Base-by-base conservation (phyloP, 1,140 invertebrate species). In the Trichonephila inaurata region DNA sequence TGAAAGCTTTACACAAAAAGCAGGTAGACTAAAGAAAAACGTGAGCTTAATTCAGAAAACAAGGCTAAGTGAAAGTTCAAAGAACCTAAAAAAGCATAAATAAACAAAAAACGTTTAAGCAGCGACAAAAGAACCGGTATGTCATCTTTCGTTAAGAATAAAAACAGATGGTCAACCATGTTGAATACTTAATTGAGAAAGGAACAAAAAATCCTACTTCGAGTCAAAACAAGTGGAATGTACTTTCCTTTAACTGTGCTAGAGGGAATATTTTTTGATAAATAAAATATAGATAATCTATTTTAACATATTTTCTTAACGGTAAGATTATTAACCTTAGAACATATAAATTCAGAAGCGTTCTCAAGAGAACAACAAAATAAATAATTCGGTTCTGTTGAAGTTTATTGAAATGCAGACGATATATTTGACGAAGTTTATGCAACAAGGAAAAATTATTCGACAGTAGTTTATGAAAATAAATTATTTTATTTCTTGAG, bases 61-160 rank as follows among this genome's bases (percentile, higher is more conserved):
- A 77, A 77, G 72, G 72, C 72, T 77, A 77, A 77, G 16, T 12
- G 72, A 19, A 77, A 7, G 72, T 77, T 77, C 72, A 77, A 77
- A 77, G 72, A 77, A 77, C 72, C 72, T 77, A 77, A 77, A 77
- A 51, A 77, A 77, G 72, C 72, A 77, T 33, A 28, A 33, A 77
- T 18, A 77, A 77, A 77, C 24, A 77, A 77, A 33, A 77, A 77
- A 40, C 24, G 12, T 5, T 28, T 40, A 33, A 18, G 33, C 28
- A 16, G 72, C 28, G 24, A 77, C 28, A 77, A 77, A 16, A 77
- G 72, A 77, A 77, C 72, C 72, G 72, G 72, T 77, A 77, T 77
- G 72, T 77, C 72, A 77, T 77, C 72, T 77, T 77, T 33, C 24
- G 28, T 28, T 28, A 18, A 12, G 28, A 40, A 33, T 77, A 40